Percentiles rank a stretch among this genome's conserved stretches.
Conservation (phyloP, 2,888 invertebrate genomes). For the Schizotus pectinicornis region DNA sequence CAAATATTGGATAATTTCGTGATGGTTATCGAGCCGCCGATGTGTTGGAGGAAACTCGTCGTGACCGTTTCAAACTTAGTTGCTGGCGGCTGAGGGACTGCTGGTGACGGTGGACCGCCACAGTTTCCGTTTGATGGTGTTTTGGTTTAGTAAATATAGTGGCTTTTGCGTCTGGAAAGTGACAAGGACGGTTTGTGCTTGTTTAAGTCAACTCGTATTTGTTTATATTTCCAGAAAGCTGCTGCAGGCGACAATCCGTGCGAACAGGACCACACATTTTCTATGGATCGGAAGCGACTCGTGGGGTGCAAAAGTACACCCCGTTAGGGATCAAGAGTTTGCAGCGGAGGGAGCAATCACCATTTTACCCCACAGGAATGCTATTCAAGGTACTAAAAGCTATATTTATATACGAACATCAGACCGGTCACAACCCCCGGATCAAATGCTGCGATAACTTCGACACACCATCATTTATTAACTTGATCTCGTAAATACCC, state of each 20-base stretch:
- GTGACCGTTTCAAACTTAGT: too few species aligned
- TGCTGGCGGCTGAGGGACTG: too few species aligned
- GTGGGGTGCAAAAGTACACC: conserved; percentile 72
- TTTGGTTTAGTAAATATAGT: too few species aligned
- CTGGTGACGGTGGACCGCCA: too few species aligned
- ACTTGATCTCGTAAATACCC: not conserved
- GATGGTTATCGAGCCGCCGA: too few species aligned
- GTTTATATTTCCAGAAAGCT: conserved; percentile 59
- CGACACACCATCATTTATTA: conserved; percentile 15
- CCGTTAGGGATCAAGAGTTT: conserved; percentile 66
- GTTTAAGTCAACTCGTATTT: conserved; percentile 10
- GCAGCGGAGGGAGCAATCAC: conserved; percentile 69
- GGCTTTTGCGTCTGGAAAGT: not conserved
- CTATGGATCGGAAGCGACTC: conserved; percentile 76
- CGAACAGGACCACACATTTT: conserved; percentile 66
- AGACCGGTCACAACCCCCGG: conserved; percentile 13
- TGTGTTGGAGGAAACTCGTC: too few species aligned
- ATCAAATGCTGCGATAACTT: conserved; percentile 18
- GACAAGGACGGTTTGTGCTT: conserved; percentile 12
- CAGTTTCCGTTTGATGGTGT: too few species aligned
- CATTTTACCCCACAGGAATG: conserved; percentile 65
- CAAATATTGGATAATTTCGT: too few species aligned
- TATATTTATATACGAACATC: conserved; percentile 18
- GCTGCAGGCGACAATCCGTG: conserved; percentile 64
- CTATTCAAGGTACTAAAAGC: conserved; percentile 59